These are phyloP conservation scores for Lanius collurio DNA, from an alignment of 2,113 vertebrate species.

Conservation along the genomic window DNA sequence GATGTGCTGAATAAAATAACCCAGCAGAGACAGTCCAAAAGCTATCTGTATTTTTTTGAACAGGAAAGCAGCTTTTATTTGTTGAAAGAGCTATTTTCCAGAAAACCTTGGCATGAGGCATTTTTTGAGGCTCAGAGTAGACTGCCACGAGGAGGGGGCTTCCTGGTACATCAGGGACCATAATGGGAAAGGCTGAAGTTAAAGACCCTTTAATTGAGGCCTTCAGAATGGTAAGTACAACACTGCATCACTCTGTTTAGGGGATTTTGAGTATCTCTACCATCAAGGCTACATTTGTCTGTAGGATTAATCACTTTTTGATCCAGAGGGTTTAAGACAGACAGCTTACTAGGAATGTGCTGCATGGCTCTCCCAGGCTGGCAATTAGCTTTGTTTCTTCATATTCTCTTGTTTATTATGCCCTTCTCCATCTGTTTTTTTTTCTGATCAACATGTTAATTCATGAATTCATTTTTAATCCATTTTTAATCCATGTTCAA, in stretches of 20 bases:
- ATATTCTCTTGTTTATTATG: constrained; percentile 25
- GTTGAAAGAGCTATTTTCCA: neutral
- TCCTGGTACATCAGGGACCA: neutral
- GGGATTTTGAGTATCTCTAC: constrained; percentile 59
- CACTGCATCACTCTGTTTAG: neutral
- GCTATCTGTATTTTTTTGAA: neutral
- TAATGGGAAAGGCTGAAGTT: constrained; percentile 23
- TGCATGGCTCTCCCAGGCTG: constrained; percentile 15
- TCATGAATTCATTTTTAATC: neutral
- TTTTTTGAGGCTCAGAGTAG: neutral
- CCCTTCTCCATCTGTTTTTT: neutral
- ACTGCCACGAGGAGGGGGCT: neutral
- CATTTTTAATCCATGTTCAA: neutral
- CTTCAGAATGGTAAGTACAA: constrained; percentile 39
- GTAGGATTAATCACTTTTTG: constrained; percentile 68
- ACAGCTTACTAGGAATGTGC: constrained; percentile 52
- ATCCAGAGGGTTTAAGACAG: constrained; percentile 67
- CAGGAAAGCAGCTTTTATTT: neutral
- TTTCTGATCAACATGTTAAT: neutral
- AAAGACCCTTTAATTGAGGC: constrained; percentile 58
- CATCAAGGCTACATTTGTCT: constrained; percentile 65
- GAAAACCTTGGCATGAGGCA: neutral
- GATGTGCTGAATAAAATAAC: neutral
- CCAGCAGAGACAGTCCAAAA: neutral
- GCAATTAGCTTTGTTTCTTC: constrained; percentile 55